Conservation (phyloP, 2,797 vertebrate species). For the Hippopotamyrus pictus region DNA sequence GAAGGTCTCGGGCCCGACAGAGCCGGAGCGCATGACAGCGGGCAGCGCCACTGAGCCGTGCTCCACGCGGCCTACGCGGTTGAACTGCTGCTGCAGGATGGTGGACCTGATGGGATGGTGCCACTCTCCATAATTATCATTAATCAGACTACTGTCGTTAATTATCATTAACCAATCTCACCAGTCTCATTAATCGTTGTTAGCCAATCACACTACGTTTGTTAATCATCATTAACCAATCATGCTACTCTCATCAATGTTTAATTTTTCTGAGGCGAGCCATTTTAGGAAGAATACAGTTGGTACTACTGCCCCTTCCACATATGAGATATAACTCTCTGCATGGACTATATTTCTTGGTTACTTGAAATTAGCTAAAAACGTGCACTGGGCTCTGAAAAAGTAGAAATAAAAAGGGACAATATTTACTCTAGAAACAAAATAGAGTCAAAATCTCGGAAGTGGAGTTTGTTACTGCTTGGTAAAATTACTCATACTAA, state of each 20-base stretch:
- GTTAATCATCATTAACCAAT: background rate
- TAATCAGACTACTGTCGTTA: background rate
- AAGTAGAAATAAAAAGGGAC: slow-evolving; percentile 13
- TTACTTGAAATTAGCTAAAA: slow-evolving; percentile 23
- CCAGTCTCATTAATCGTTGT: background rate
- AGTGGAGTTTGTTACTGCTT: background rate
- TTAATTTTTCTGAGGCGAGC: background rate
- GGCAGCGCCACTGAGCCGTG: slow-evolving; percentile 88
- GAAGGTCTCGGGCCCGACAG: slow-evolving; percentile 82
- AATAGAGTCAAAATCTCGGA: slow-evolving; percentile 13
- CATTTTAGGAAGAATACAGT: background rate
- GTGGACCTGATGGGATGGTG: slow-evolving; percentile 68
- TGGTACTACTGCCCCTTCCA: background rate
- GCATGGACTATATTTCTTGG: slow-evolving; percentile 23
- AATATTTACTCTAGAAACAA: background rate
- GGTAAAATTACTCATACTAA: background rate
- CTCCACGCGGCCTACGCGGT: slow-evolving; percentile 84
- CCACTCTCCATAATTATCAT: background rate
- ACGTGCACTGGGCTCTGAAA: slow-evolving; percentile 25
- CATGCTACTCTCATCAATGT: background rate
- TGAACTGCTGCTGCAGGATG: slow-evolving; percentile 96
- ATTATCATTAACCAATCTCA: background rate
- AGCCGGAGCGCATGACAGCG: slow-evolving; percentile 90
- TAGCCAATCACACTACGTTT: background rate
- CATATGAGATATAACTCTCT: slow-evolving; percentile 7